phyloP scores from a whole-genome alignment of 2,888 invertebrate species.

The Noctua comes region DNA sequence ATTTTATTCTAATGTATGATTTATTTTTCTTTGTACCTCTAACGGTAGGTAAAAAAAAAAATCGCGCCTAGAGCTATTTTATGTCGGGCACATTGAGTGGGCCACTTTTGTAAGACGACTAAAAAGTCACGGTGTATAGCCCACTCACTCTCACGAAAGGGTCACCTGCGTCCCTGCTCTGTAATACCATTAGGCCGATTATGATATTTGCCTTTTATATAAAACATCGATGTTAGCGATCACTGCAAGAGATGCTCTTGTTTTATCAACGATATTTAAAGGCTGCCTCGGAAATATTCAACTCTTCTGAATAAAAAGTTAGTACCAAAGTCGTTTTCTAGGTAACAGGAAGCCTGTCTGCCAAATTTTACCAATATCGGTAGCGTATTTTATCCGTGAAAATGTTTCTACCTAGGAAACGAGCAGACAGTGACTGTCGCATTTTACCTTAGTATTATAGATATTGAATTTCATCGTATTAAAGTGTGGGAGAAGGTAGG shows the following conservation, averaged over 20 bases:
- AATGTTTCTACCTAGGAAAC: slow-evolving; percentile 21
- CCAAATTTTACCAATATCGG: slow-evolving; percentile 46
- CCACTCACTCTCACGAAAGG: no score
- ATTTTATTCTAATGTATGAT: no score
- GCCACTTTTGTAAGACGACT: no score
- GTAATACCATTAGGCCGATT: no score
- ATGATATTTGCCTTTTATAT: no score
- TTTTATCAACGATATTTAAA: not conserved
- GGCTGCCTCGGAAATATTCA: not conserved
- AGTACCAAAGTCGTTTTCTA: slow-evolving; percentile 3
- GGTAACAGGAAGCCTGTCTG: slow-evolving; percentile 10
- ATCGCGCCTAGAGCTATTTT: no score
- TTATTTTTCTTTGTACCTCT: no score
- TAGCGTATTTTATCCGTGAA: slow-evolving; percentile 42
- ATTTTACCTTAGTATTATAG: not conserved
- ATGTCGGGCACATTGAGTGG: no score
- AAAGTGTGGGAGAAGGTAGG: not conserved
- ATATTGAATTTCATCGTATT: slow-evolving; percentile 32
- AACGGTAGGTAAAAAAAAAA: no score
- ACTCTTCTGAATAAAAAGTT: not conserved
- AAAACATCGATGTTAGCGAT: no score
- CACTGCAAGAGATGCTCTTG: not conserved
- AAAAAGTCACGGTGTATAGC: no score
- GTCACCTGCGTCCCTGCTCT: no score
- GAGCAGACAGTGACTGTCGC: slow-evolving; percentile 2